Conservation (phyloP, 2,113 vertebrate genomes). For the Cynocephalus volans region DNA sequence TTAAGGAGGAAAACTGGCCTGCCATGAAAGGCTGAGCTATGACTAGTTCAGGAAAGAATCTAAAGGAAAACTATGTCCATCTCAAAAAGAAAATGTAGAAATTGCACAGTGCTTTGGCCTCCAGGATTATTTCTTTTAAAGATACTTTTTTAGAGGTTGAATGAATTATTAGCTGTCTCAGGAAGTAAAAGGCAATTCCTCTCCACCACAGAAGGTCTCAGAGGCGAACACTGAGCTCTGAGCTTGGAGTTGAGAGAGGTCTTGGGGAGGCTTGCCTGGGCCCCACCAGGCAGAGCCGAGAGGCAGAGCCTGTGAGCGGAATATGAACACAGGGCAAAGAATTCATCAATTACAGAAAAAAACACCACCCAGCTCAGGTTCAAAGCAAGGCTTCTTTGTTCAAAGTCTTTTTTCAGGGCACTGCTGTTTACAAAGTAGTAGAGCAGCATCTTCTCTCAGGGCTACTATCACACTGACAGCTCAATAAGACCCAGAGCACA, state of each 20-base stretch:
- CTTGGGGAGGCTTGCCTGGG: background rate
- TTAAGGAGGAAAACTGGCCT: background rate
- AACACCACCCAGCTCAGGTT: background rate
- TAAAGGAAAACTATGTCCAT: background rate
- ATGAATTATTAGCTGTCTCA: background rate
- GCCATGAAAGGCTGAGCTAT: fast-evolving
- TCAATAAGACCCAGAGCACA: fast-evolving
- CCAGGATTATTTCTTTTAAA: background rate
- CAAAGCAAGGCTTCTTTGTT: background rate
- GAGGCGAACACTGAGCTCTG: background rate
- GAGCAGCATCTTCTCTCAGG: background rate
- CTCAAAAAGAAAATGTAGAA: background rate
- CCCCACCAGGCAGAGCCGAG: fast-evolving
- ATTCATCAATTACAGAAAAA: background rate
- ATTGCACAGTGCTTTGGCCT: background rate
- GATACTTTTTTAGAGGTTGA: background rate
- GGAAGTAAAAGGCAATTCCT: background rate
- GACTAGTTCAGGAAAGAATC: background rate
- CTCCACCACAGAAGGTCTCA: background rate
- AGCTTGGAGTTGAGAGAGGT: background rate
- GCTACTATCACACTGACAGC: no score
- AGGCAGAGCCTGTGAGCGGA: fast-evolving
- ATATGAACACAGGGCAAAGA: fast-evolving
- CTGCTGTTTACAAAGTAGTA: background rate
- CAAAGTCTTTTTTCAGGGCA: background rate